These are phyloP conservation scores for Euglossa dilemma DNA, from an alignment of 1,140 invertebrate genomes.

Conservation along the genomic window DNA sequence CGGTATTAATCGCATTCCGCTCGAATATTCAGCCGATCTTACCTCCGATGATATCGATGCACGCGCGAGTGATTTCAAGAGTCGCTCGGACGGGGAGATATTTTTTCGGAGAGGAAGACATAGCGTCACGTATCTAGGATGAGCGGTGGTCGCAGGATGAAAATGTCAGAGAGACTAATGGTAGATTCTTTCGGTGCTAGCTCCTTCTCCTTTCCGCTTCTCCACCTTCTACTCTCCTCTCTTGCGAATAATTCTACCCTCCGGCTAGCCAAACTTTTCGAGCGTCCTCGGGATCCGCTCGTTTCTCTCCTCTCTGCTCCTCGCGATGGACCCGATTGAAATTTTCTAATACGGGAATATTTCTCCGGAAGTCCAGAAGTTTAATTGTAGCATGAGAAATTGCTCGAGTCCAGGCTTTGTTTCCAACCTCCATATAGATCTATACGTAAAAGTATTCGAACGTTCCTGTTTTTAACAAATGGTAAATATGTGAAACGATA, in stretches of 20 bases:
- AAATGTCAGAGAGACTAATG: constrained; percentile 66
- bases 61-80: background rate
- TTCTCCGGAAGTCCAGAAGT: constrained; percentile 6
- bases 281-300: background rate
- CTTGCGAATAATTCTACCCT: constrained; percentile 30
- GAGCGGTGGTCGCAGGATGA: constrained; percentile 52
- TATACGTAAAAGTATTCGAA: background rate
- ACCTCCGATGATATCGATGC: background rate
- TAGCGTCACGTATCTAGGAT: constrained; percentile 4
- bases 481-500: too few species aligned
- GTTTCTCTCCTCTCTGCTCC: background rate
- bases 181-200: constrained; percentile 47
- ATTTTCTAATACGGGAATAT: constrained; percentile 16
- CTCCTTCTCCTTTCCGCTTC: background rate
- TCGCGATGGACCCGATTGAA: constrained; percentile 3
- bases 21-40: background rate
- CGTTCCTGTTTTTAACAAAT: too few species aligned
- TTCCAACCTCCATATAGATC: background rate
- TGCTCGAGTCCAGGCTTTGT: background rate
- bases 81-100: background rate
- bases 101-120: background rate
- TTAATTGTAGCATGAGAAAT: constrained; percentile 25
- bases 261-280: constrained; percentile 28
- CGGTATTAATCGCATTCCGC: background rate
- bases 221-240: background rate